Conservation (phyloP, 2,888 invertebrate species). For the Lampropteryx suffumata region DNA sequence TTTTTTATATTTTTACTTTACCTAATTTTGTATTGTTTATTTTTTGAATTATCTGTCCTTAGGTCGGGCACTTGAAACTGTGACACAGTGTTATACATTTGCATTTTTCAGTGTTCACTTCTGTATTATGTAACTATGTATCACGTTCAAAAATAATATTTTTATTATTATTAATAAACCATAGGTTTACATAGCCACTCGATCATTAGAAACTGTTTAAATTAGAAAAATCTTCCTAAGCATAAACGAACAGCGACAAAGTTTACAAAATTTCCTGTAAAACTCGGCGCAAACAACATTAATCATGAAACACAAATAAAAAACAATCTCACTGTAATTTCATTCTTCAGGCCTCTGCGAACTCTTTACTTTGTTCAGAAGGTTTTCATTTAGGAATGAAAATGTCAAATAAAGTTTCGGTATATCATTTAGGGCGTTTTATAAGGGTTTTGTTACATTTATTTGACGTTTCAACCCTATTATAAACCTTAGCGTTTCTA, state of each 20-base stretch:
- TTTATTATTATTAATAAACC: too few species aligned
- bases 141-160: too few species aligned
- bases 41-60: too few species aligned
- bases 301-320: slow-evolving; percentile 38
- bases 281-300: slow-evolving; percentile 34
- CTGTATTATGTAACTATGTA: too few species aligned
- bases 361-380: slow-evolving; percentile 15
- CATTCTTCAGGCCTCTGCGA: slow-evolving; percentile 10
- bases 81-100: too few species aligned
- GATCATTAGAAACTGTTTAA: too few species aligned
- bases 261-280: slow-evolving; percentile 16
- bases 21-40: too few species aligned
- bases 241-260: not conserved
- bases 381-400: slow-evolving; percentile 17
- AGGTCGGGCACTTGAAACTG: too few species aligned
- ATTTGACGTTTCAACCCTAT: not conserved
- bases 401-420: slow-evolving; percentile 10
- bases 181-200: too few species aligned
- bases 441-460: not conserved
- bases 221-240: too few species aligned
- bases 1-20: too few species aligned
- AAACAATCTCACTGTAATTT: slow-evolving; percentile 28
- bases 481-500: not conserved
- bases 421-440: not conserved
- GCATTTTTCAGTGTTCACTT: too few species aligned